These are phyloP conservation scores for Camponotus vicinus DNA, from an alignment of 1,140 invertebrate species.

Conservation along the genomic window DNA sequence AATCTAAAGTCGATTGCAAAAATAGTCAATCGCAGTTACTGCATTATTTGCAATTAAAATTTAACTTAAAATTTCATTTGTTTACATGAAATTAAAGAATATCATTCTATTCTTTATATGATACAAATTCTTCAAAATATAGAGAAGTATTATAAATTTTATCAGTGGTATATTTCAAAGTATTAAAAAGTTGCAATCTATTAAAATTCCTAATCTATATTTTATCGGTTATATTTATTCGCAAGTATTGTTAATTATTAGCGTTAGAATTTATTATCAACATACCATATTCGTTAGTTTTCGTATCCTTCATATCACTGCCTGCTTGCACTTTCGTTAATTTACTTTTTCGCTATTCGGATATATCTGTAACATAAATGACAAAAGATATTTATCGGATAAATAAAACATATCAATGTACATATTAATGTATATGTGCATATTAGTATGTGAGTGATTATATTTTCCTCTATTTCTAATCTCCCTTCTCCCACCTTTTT, in stretches of 20 bases:
- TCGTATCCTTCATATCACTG: conserved; percentile 80
- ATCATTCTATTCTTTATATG: background rate
- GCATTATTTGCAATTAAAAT: background rate
- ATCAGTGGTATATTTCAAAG: background rate
- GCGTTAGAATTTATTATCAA: conserved; percentile 3
- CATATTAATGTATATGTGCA: background rate
- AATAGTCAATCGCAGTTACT: background rate
- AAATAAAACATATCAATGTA: background rate
- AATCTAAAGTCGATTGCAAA: background rate
- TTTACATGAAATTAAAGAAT: background rate
- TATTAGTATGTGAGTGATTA: background rate
- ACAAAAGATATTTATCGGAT: background rate
- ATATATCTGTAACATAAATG: conserved; percentile 70
- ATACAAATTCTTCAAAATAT: background rate
- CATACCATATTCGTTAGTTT: conserved; percentile 79
- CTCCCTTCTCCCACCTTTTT: background rate
- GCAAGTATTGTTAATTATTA: too few relatives aligned
- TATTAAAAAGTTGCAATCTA: too few relatives aligned
- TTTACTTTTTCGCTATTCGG: conserved; percentile 46
- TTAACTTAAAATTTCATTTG: background rate
- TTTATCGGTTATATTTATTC: too few relatives aligned
- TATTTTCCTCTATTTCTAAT: conserved; percentile 15
- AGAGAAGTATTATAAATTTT: background rate
- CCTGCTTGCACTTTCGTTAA: conserved; percentile 55
- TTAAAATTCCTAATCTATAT: too few relatives aligned